Conservation (phyloP, 1,140 invertebrate species). For the Pachypsylla venusta region DNA sequence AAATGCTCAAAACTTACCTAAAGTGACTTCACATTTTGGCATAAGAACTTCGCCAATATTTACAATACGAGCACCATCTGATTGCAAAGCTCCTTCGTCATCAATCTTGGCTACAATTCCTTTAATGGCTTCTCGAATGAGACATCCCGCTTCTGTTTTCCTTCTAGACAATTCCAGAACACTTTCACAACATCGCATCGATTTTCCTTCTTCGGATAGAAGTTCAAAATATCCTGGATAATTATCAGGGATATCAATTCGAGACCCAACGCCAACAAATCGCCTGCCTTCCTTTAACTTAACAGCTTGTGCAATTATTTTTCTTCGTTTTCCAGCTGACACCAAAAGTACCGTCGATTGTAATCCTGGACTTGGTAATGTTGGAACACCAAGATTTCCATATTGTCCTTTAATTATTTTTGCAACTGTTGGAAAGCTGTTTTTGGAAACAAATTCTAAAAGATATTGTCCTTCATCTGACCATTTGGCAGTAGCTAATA, state of each 20-base stretch:
- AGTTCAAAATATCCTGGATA: constrained; percentile 89
- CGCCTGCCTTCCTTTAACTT: constrained; percentile 73
- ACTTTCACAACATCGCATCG: constrained; percentile 74
- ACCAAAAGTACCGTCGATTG: constrained; percentile 70
- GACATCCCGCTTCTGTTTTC: constrained; percentile 54
- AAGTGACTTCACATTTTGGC: constrained; percentile 48
- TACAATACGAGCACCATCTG: constrained; percentile 53
- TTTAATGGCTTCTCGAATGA: constrained; percentile 73
- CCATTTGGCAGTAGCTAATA: constrained; percentile 70
- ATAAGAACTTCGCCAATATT: constrained; percentile 56
- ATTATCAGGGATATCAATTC: constrained; percentile 73
- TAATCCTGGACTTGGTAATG: constrained; percentile 61
- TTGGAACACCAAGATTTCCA: constrained; percentile 69
- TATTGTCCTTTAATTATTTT: constrained; percentile 88
- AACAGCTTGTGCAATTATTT: constrained; percentile 77
- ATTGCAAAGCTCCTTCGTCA: constrained; percentile 42
- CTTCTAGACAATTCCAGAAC: constrained; percentile 64
- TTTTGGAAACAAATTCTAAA: constrained; percentile 64
- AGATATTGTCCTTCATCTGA: constrained; percentile 60
- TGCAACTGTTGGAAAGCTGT: constrained; percentile 64
- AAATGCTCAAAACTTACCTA: constrained; percentile 33
- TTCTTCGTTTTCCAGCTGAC: constrained; percentile 63
- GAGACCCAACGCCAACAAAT: constrained; percentile 59
- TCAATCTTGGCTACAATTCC: constrained; percentile 56
- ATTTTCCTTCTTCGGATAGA: constrained; percentile 78